Conservation (phyloP, 2,797 vertebrate species). For the Spondyliosoma cantharus region DNA sequence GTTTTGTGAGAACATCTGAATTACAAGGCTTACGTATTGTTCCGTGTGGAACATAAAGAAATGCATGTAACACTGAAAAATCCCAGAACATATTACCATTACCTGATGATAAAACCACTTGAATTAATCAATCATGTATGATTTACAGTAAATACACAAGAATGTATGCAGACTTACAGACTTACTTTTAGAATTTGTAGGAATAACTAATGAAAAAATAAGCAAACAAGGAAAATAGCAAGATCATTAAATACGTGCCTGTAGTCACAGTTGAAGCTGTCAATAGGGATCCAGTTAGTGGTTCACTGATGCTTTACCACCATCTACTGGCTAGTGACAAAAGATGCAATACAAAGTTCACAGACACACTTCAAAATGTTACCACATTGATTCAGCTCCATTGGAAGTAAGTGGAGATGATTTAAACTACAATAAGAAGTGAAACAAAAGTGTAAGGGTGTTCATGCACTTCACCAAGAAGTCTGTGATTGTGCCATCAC, state of each 20-base stretch:
- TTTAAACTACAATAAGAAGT: neutral
- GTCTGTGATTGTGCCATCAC: neutral
- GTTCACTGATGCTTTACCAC: constrained; percentile 41
- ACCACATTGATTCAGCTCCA: neutral
- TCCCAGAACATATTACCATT: neutral
- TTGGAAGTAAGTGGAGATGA: neutral
- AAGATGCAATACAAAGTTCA: neutral
- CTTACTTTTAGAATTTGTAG: neutral
- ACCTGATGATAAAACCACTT: neutral
- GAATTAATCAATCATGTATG: neutral
- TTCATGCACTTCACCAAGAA: neutral
- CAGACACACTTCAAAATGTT: neutral
- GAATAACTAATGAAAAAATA: neutral
- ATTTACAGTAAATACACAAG: neutral
- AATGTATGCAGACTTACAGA: neutral
- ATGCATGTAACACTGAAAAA: neutral
- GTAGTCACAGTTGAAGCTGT: neutral
- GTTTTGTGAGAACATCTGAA: constrained; percentile 29
- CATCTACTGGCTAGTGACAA: constrained; percentile 63
- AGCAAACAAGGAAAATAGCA: neutral
- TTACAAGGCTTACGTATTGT: neutral
- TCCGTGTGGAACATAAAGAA: neutral
- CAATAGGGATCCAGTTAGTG: neutral
- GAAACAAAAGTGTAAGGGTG: neutral
- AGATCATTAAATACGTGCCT: neutral